phyloP scores from a whole-genome alignment of 1,140 invertebrate genomes.

The Danaus melanippus region DNA sequence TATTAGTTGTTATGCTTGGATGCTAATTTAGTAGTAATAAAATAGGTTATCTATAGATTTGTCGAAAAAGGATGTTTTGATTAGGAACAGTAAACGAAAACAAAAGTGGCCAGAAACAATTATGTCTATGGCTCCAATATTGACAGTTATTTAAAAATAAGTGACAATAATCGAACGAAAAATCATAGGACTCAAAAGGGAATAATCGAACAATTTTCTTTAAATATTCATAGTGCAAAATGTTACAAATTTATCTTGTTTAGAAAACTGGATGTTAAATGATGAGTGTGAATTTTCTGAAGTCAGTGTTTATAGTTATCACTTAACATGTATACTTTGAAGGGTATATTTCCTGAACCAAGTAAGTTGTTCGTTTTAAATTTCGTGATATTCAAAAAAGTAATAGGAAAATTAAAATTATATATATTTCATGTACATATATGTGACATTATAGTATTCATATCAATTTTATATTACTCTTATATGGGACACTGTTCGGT shows the following conservation, averaged over 20 bases:
- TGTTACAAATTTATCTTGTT: constrained; percentile 40
- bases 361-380: constrained; percentile 55
- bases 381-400: constrained; percentile 13
- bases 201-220: constrained; percentile 25
- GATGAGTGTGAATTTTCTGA: constrained; percentile 59
- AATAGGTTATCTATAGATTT: constrained; percentile 10
- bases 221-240: constrained; percentile 47
- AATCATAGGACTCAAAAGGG: constrained; percentile 34
- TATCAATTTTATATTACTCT: too few species aligned
- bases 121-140: constrained; percentile 34
- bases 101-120: constrained; percentile 49
- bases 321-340: constrained; percentile 68
- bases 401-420: not conserved
- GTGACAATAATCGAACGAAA: constrained; percentile 64
- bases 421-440: not conserved
- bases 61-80: constrained; percentile 2
- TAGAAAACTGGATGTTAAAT: constrained; percentile 54
- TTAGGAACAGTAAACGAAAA: constrained; percentile 12
- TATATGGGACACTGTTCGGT: not conserved
- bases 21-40: too few species aligned
- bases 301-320: constrained; percentile 39
- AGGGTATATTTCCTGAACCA: constrained; percentile 73
- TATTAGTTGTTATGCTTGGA: too few species aligned
- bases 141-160: constrained; percentile 62
- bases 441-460: not conserved